Conservation (phyloP, 2,113 vertebrate genomes). For the Istiophorus platypterus region DNA sequence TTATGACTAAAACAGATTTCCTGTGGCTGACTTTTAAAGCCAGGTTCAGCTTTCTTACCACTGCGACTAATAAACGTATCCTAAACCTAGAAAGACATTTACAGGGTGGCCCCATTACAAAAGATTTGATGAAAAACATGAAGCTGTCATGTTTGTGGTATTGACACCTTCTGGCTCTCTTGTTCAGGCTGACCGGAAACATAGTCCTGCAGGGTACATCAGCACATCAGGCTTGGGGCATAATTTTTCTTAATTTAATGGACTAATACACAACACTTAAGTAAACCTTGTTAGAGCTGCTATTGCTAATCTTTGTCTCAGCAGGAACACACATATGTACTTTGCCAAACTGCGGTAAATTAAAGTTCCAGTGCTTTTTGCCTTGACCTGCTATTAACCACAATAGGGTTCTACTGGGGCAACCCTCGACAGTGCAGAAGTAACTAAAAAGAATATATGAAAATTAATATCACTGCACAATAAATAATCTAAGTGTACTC, state of each 20-base stretch:
- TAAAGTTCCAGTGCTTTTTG: background rate
- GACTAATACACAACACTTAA: conserved; percentile 38
- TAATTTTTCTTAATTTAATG: conserved; percentile 42
- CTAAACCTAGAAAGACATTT: conserved; percentile 38
- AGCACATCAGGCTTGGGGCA: conserved; percentile 7
- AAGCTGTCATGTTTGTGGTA: conserved; percentile 33
- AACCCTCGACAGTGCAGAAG: background rate
- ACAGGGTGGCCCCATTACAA: conserved; percentile 21
- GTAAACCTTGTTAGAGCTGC: conserved; percentile 45
- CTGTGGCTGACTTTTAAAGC: conserved; percentile 20
- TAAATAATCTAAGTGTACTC: no score
- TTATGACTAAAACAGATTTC: conserved; percentile 57
- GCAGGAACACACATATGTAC: conserved; percentile 3
- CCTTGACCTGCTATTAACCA: conserved; percentile 27
- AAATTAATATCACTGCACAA: background rate
- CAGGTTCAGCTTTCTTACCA: conserved; percentile 8
- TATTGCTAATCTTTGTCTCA: conserved; percentile 11
- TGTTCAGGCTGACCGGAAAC: conserved; percentile 2
- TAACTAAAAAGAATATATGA: background rate
- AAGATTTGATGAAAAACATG: conserved; percentile 31
- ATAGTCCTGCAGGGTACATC: conserved; percentile 1
- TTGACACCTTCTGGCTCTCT: conserved; percentile 7
- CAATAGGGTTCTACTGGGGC: background rate
- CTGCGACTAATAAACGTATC: conserved; percentile 9
- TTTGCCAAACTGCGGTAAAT: conserved; percentile 3